Conservation (phyloP, 2,888 invertebrate genomes). For the Drosophila subsilvestris region DNA sequence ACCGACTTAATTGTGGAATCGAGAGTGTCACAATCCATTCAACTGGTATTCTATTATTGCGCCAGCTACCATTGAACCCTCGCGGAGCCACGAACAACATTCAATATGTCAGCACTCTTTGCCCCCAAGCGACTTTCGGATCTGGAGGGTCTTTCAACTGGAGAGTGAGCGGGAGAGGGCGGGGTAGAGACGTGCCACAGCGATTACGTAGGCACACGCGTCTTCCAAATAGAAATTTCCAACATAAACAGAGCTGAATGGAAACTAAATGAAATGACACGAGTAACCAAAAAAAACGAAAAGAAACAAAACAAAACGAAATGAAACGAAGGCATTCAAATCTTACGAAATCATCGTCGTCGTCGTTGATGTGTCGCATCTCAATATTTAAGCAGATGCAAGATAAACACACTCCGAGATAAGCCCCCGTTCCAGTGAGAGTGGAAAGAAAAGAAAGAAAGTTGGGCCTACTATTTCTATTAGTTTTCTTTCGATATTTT, state of each 20-base stretch:
- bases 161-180: not conserved
- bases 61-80: constrained; percentile 31
- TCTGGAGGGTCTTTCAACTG: constrained; percentile 37
- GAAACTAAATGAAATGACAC: constrained; percentile 2
- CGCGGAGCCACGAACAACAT: constrained; percentile 26
- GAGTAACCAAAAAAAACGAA: not conserved
- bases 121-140: constrained; percentile 32
- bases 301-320: no score
- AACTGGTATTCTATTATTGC: constrained; percentile 29
- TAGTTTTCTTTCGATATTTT: not conserved
- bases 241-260: constrained; percentile 27
- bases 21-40: constrained; percentile 37
- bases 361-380: constrained; percentile 36
- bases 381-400: constrained; percentile 56
- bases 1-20: constrained; percentile 40
- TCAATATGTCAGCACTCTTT: constrained; percentile 34
- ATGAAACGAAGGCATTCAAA: constrained; percentile 35
- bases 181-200: constrained; percentile 8
- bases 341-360: constrained; percentile 52
- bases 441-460: constrained; percentile 58
- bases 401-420: constrained; percentile 67
- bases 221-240: constrained; percentile 4
- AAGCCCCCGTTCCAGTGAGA: constrained; percentile 57
- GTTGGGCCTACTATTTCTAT: constrained; percentile 37
- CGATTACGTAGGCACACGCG: constrained; percentile 60